Percentiles rank a stretch among this genome's conserved stretches.
Evolutionary conservation across 2,797 vertebrate species (phyloP).

Genomic region (Pangasius djambal): DNA sequence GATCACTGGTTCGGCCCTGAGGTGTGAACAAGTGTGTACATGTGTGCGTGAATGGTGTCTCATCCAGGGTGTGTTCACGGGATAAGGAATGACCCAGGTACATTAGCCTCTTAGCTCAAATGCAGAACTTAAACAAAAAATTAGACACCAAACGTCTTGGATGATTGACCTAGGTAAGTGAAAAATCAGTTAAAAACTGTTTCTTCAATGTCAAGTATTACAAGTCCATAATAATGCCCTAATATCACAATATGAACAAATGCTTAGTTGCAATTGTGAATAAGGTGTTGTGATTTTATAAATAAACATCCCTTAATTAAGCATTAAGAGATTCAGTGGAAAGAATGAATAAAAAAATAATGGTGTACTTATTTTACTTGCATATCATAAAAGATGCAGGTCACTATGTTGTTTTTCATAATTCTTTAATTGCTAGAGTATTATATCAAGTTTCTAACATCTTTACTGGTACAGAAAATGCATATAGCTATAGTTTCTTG

Average conservation of each 20-base stretch:
- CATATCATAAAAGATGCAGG: no score
- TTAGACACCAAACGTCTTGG: background rate
- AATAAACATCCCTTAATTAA: background rate
- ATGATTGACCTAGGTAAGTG: background rate
- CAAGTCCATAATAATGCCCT: background rate
- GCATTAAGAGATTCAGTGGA: background rate
- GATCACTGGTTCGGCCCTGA: background rate
- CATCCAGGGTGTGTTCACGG: background rate
- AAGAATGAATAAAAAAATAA: background rate
- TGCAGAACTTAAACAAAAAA: background rate
- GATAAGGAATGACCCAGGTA: background rate
- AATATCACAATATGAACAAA: background rate
- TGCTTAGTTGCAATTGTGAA: background rate
- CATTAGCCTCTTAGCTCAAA: background rate
- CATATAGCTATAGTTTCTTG: background rate
- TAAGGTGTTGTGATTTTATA: background rate
- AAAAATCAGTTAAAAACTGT: background rate
- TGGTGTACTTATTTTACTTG: background rate
- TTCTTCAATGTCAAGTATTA: background rate
- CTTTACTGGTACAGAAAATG: conserved; percentile 9
- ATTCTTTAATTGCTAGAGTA: background rate
- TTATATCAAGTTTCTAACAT: background rate
- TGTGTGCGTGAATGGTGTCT: background rate
- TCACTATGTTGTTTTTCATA: background rate
- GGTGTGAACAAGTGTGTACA: background rate